These are phyloP conservation scores for Drosophila bunnanda DNA, from an alignment of 2,888 invertebrate species.

Conservation along the genomic window DNA sequence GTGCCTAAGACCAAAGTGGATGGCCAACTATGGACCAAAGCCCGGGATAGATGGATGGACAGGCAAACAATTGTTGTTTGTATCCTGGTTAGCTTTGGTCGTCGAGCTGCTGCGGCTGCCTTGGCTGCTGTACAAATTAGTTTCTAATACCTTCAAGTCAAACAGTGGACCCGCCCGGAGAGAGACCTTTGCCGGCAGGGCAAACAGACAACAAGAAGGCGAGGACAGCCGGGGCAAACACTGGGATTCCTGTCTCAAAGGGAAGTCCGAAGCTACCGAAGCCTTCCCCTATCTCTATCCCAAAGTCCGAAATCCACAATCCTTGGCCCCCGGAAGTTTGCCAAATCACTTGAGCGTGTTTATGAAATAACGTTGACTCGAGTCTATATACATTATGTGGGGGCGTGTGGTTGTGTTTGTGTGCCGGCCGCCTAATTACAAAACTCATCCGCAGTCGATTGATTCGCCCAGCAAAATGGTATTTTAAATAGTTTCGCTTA, in stretches of 20 bases:
- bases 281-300: background rate
- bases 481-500: constrained; percentile 76
- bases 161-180: constrained; percentile 56
- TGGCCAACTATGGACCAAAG: constrained; percentile 58
- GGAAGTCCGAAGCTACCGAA: constrained; percentile 2
- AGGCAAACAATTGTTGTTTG: constrained; percentile 80
- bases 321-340: constrained; percentile 44
- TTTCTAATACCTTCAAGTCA: constrained; percentile 82
- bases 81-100: constrained; percentile 57
- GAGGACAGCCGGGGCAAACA: constrained; percentile 29
- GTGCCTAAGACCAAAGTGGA: constrained; percentile 41
- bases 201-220: constrained; percentile 47
- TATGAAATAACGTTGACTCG: constrained; percentile 53
- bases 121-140: constrained; percentile 72
- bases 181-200: constrained; percentile 49
- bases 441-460: constrained; percentile 62
- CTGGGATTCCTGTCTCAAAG: constrained; percentile 31
- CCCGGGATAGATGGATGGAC: constrained; percentile 65
- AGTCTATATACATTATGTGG: constrained; percentile 23
- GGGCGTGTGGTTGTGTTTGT: background rate
- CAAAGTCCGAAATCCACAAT: constrained; percentile 3
- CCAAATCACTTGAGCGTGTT: constrained; percentile 73
- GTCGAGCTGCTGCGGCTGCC: constrained; percentile 25
- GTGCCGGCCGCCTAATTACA: constrained; percentile 66
- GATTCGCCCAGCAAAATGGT: constrained; percentile 74